Evolutionary conservation across 2,888 invertebrate genomes (phyloP), one percentile per base, ranked within the genome.

Genomic region (Oligia latruncula): DNA sequence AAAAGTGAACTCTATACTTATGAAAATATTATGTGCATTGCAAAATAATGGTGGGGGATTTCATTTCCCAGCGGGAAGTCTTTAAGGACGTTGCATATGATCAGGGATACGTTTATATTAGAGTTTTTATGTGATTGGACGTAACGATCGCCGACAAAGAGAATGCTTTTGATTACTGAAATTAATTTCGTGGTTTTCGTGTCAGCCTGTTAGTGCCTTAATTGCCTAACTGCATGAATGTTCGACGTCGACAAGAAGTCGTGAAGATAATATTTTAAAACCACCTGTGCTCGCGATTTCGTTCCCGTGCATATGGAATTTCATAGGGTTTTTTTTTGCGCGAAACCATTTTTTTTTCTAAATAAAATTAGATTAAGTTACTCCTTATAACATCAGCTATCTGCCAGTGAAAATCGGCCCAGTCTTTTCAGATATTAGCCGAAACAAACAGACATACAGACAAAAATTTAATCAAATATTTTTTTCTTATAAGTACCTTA

Each of bases 51-150:
- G 84, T 82, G 75, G 82, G 71, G 78, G 74, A 86, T 88, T 90
- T 87, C 89, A 90, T 78, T 86, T 90, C 91, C 74, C 92, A 90
- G 93, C 90, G 89, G 92, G 92, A 79, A 81, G 80, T 79, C 80
- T 79, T 85, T 84, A 84, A 84, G 82, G 81, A 83, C 68, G 84
- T 84, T 79, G 65, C 79, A 84, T 79, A 77, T 80, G 84, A 84
- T 88, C 78, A 81, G 80, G 83, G 20, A 80, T 78, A 85, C 77
- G 43, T 84, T 87, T 86, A 87, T 85, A 82, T 88, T 86, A 79
- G 74, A 85, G 74, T 67, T 90, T 90, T 91, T 90, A 90, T 89
- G 82, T 77, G 85, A 88, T 81, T 88, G 85, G 77, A 80, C 66
- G 65, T 83, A 81, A 78, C n/a, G 72, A 46, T 65, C 9, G 60